Base-by-base conservation (phyloP, 2,113 vertebrate genomes). In the Anser cygnoides region DNA sequence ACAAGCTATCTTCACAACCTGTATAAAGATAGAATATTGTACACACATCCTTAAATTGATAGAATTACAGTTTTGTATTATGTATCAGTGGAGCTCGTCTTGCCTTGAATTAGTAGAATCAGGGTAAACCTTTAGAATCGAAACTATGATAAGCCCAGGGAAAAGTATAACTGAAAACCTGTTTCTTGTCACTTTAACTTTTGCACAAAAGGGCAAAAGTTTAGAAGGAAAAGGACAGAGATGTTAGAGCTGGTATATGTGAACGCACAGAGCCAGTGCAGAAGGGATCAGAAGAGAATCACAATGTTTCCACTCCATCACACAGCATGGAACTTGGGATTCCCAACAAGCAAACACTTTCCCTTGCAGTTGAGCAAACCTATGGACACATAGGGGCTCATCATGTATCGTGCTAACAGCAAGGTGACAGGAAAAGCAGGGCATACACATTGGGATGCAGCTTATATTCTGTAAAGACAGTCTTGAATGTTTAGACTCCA, bases 391-490 rank as follows among this genome's bases (percentile, higher is more conserved):
- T 50, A 29, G 16, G 13, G 2, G 4, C 9, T 89, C 28, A 31
- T 44, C 19, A 5, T 6, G 46, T 19, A 46, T 6, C 18, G 29
- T 14, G 23, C 22, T 72, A 67, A 23, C 33, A 61, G 28, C 3
- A 6, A 86, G 31, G 35, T 19, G 20, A 80, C 13, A 59, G 37
- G 37, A 83, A 55, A 91, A 89, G 20, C 18, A 67, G 54, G 15
- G 31, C 26, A 6, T 28, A 35, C n/a, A 39, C 25, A 17, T 4
- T 41, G 52, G n/a, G 28, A 26, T 59, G 5, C 13, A 68, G 49
- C 33, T 65, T 57, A 2, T 0, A 37, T 17, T 35, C 15, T 1
- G 0, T 17, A 39, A 55, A 78, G 61, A 49, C 6, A 59, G n/a
- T 31, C 52, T 39, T 65, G 31, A 76, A 44, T 41, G 18, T 31